These are phyloP conservation scores for Ypsolopha scabrella DNA, from an alignment of 2,888 invertebrate genomes.

Conservation along the genomic window DNA sequence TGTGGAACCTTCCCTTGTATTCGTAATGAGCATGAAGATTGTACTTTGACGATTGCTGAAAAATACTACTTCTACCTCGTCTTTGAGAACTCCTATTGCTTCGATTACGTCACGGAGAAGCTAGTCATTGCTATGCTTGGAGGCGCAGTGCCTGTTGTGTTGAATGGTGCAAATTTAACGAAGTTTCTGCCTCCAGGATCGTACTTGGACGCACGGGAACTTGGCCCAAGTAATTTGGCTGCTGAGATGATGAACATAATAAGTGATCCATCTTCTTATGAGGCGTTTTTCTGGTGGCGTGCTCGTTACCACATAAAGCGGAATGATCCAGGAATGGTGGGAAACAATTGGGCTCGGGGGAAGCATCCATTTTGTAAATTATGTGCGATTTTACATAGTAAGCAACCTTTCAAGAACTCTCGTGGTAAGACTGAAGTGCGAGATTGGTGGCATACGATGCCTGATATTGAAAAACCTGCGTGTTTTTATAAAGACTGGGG, in stretches of 20 bases:
- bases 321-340: neutral
- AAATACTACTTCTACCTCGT: conserved; percentile 1
- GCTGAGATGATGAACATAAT: neutral
- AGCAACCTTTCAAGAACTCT: neutral
- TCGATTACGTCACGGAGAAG: conserved; percentile 2
- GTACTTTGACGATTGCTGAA: neutral
- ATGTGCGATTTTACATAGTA: neutral
- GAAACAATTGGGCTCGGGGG: neutral
- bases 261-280: neutral
- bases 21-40: neutral
- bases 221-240: neutral
- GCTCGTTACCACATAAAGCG: neutral
- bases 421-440: neutral
- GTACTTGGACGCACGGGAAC: neutral
- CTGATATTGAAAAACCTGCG: neutral
- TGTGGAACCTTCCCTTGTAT: neutral
- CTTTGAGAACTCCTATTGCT: conserved; percentile 1
- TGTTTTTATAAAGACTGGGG: neutral
- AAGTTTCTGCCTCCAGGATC: conserved; percentile 1
- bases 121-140: neutral
- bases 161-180: neutral
- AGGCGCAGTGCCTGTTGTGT: neutral
- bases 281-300: neutral
- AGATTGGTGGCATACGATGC: neutral
- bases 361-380: conserved; percentile 1